These are phyloP conservation scores for Neogobius melanostomus DNA, from an alignment of 2,113 vertebrate species.

Conservation along the genomic window DNA sequence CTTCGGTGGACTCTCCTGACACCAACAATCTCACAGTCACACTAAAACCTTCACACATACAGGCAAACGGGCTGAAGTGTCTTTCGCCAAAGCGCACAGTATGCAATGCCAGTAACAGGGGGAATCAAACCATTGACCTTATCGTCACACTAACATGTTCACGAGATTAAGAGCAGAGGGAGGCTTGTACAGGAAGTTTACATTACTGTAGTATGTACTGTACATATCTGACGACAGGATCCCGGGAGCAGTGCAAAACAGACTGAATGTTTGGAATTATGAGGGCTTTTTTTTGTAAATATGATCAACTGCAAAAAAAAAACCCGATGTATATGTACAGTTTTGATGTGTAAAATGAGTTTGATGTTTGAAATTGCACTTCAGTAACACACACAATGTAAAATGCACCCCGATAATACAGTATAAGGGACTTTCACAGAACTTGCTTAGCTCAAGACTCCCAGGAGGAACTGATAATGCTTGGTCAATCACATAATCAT, in stretches of 20 bases:
- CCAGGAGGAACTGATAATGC: too few species aligned
- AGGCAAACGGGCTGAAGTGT: not conserved
- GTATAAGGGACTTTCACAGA: not conserved
- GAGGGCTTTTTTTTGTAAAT: constrained; percentile 4
- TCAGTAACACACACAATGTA: not conserved
- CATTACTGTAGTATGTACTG: constrained; percentile 2
- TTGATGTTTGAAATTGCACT: constrained; percentile 1
- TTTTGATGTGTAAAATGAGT: not conserved
- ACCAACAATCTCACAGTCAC: not conserved
- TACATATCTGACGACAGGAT: constrained; percentile 8
- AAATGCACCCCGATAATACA: not conserved
- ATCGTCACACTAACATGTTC: constrained; percentile 26
- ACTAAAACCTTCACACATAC: not conserved
- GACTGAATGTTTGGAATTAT: not conserved
- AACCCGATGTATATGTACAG: not conserved
- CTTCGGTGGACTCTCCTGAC: too few species aligned
- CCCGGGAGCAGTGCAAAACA: constrained; percentile 26
- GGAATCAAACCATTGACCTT: constrained; percentile 19
- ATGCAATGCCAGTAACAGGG: not conserved
- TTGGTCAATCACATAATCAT: too few species aligned
- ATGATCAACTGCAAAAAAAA: not conserved
- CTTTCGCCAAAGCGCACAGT: not conserved
- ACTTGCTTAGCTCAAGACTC: not conserved
- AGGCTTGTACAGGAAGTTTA: not conserved
- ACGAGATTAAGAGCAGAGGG: not conserved